Percentiles rank a stretch among this genome's conserved stretches.
These are phyloP conservation scores for Oxystoma pomonae DNA, from an alignment of 2,888 invertebrate genomes.

Conservation along the genomic window DNA sequence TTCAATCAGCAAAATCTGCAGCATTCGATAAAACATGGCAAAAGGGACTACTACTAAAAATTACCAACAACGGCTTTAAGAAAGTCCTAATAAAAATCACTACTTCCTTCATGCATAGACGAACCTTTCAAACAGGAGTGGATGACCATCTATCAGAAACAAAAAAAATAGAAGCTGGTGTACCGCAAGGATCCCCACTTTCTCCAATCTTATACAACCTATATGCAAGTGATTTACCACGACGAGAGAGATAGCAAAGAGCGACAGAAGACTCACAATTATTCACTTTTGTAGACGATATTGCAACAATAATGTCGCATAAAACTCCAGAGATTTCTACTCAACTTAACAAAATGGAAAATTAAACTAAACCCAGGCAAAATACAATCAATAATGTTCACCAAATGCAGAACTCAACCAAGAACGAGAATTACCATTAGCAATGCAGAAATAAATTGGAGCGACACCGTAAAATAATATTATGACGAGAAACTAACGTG, in stretches of 20 bases:
- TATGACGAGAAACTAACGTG: background rate
- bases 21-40: conserved; percentile 9
- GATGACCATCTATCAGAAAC: background rate
- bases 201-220: conserved; percentile 11
- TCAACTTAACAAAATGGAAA: background rate
- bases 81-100: background rate
- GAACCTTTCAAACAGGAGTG: background rate
- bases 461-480: background rate
- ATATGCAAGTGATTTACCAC: conserved; percentile 4
- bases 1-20: background rate
- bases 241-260: background rate
- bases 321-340: background rate
- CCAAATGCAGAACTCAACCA: background rate
- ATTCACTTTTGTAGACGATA: conserved; percentile 8
- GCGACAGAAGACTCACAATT: no score
- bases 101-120: background rate
- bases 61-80: background rate
- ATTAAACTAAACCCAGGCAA: background rate
- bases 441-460: background rate
- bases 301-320: background rate
- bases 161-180: conserved; percentile 1
- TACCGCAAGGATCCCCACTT: conserved; percentile 8
- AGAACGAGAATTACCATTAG: background rate
- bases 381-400: background rate
- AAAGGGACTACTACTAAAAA: background rate